Evolutionary conservation across 2,113 vertebrate genomes (phyloP).

Genomic region (Poecilia latipinna): DNA sequence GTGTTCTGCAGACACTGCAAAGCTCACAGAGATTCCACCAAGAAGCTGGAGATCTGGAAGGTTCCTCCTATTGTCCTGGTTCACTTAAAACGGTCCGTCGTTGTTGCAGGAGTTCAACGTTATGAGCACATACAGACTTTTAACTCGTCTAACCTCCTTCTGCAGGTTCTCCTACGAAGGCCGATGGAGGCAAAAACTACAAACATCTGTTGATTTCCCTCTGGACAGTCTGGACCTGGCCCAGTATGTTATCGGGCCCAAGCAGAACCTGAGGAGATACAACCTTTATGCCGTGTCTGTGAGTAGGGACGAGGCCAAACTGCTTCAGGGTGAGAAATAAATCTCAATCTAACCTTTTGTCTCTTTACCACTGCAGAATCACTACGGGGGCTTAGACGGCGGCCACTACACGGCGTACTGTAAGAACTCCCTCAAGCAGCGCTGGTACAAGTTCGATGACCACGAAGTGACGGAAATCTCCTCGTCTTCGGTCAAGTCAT

Average conservation of each 20-base stretch:
- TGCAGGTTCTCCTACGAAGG: slow-evolving; percentile 96
- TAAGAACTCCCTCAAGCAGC: slow-evolving; percentile 88
- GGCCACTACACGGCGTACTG: slow-evolving; percentile 98
- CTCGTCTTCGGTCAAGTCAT: slow-evolving; percentile 90
- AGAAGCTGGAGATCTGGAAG: slow-evolving; percentile 99
- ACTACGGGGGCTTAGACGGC: slow-evolving; percentile 95
- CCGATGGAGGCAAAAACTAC: slow-evolving; percentile 97
- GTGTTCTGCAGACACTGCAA: slow-evolving; percentile 97
- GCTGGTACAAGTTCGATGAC: slow-evolving; percentile 98
- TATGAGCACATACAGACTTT: neutral
- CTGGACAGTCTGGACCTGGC: slow-evolving; percentile 91
- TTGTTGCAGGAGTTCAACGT: neutral
- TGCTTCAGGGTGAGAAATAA: neutral
- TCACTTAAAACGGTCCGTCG: slow-evolving; percentile 92
- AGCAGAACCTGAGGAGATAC: slow-evolving; percentile 89
- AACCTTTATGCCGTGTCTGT: slow-evolving; percentile 95
- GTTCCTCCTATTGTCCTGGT: slow-evolving; percentile 94
- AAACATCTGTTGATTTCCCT: slow-evolving; percentile 93
- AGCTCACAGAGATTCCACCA: slow-evolving; percentile 91
- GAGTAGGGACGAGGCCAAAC: slow-evolving; percentile 73
- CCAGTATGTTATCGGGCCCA: slow-evolving; percentile 95
- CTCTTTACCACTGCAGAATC: slow-evolving; percentile 83
- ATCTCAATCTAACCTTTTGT: neutral
- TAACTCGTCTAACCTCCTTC: neutral
- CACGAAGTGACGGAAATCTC: slow-evolving; percentile 95